Percentiles rank a stretch among this genome's conserved stretches.
phyloP scores from a whole-genome alignment of 2,888 invertebrate genomes.

The Latrodectus hesperus region DNA sequence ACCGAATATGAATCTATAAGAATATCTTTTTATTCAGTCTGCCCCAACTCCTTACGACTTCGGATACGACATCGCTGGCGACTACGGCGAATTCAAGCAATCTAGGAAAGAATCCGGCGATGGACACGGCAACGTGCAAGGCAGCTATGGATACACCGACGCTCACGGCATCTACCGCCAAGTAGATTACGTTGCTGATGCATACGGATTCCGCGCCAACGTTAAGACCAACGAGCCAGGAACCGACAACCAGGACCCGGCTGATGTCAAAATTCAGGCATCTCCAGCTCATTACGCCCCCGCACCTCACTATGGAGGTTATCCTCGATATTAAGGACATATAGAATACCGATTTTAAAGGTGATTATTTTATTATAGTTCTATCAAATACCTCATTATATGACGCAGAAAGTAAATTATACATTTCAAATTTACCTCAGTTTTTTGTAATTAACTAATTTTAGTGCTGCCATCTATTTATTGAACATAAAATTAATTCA shows the following conservation, averaged over 20 bases:
- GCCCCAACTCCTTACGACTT: constrained; percentile 62
- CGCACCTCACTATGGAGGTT: constrained; percentile 40
- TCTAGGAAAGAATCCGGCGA: constrained; percentile 60
- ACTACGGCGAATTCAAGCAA: constrained; percentile 65
- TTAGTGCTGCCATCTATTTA: too few relatives aligned
- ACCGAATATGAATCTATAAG: too few relatives aligned
- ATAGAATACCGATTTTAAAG: background rate
- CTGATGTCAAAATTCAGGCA: constrained; percentile 64
- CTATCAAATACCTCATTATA: too few relatives aligned
- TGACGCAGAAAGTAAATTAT: too few relatives aligned
- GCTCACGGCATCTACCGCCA: constrained; percentile 67
- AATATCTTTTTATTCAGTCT: constrained; percentile 22
- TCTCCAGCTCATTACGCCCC: constrained; percentile 44
- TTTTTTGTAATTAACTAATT: too few relatives aligned
- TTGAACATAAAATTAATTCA: too few relatives aligned
- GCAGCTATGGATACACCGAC: constrained; percentile 65
- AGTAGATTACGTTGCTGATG: constrained; percentile 67
- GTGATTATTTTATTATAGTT: background rate
- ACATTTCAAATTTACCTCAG: too few relatives aligned
- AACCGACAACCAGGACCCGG: constrained; percentile 67
- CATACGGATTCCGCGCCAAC: constrained; percentile 64
- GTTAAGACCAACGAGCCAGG: constrained; percentile 69
- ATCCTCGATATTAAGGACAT: constrained; percentile 54
- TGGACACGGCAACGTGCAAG: constrained; percentile 63
- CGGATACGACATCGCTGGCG: constrained; percentile 67